A percentile compares a stretch with the other conserved stretches of the same genome.
Conservation (phyloP, 2,888 invertebrate species). For the Oxytorus armatus region DNA sequence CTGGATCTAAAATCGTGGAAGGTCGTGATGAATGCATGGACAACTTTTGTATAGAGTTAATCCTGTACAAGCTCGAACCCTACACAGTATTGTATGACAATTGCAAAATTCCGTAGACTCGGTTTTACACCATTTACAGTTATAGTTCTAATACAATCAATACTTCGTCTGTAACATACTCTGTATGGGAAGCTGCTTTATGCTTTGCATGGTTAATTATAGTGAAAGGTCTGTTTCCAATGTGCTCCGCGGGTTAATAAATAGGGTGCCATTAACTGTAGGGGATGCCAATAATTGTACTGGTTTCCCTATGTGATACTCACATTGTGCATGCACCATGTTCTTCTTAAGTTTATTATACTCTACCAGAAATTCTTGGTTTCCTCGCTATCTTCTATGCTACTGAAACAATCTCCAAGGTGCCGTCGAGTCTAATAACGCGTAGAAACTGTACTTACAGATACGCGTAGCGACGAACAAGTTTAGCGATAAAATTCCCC, state of each 20-base stretch:
- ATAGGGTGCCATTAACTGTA: too few relatives aligned
- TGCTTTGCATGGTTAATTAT: too few relatives aligned
- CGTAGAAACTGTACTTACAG: constrained; percentile 55
- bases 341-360: constrained; percentile 2
- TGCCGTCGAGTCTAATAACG: constrained; percentile 51
- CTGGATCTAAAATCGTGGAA: constrained; percentile 4
- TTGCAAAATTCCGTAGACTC: not conserved
- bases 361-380: constrained; percentile 7
- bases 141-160: too few relatives aligned
- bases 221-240: too few relatives aligned
- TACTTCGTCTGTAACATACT: too few relatives aligned
- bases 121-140: not conserved
- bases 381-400: constrained; percentile 39
- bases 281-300: not conserved
- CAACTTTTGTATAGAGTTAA: too few relatives aligned
- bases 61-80: not conserved
- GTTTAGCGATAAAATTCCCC: constrained; percentile 73
- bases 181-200: too few relatives aligned
- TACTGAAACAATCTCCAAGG: constrained; percentile 57
- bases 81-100: not conserved
- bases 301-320: too few relatives aligned
- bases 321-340: not conserved
- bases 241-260: too few relatives aligned
- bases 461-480: constrained; percentile 48
- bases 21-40: not conserved